Evolutionary conservation across 1,140 invertebrate genomes (phyloP), one percentile per base, ranked within the genome.

Genomic region (Yoshiicerus persimilis): DNA sequence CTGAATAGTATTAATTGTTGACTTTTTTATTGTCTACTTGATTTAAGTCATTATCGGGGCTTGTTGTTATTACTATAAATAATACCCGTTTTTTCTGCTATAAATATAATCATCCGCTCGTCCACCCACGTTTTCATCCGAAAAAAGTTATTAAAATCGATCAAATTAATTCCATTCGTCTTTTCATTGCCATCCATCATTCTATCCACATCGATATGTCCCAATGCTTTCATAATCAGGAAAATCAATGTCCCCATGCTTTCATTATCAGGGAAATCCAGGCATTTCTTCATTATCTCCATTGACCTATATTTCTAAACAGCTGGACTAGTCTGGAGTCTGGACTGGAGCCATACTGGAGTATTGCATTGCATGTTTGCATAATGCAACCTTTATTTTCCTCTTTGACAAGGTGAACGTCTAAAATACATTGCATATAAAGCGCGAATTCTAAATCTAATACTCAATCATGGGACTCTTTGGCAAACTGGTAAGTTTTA

Each of bases 1-100:
- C 75, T 80, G 75, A 80, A 80, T 80, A 80, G 75, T 38, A 10
- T 80, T 70, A 70, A 70, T 70, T 80, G 75, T 80, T 80, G 75
- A 80, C 75, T 80, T 80, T 80, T 80, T 80, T 80, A 80, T 80
- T 80, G 75, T 80, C 75, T 80, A 80, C 75, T 80, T 80, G 75
- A 80, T 80, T 80, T 80, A 36, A 80, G 38, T 80, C 75, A 80
- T 80, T 80, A 80, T 80, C 75, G 75, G 75, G 75, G 75, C 75
- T 80, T 80, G 75, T 80, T 80, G 75, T 80, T 80, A 80, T 80
- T 80, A 80, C 75, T 80, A 80, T 80, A 80, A 80, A 80, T 70
- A 70, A 70, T 70, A 80, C 75, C 75, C 75, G 75, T 80, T 80
- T 80, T 80, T 80, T 80, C 75, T 38, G 75, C 75, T 80, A 80